phyloP scores from a whole-genome alignment of 2,888 invertebrate species.

The Furcula furcula region DNA sequence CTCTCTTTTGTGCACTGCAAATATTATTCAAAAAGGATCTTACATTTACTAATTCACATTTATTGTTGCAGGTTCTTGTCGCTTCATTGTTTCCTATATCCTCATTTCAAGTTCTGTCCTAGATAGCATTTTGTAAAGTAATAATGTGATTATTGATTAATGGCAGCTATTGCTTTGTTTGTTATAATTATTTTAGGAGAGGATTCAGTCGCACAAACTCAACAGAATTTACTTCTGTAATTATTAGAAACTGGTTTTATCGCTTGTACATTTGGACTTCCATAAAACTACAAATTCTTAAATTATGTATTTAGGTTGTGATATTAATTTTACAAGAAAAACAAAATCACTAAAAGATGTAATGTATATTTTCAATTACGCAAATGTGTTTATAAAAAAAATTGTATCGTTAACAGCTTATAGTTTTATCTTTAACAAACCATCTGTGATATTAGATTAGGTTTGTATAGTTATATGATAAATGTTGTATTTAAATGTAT shows the following conservation, averaged over 20 bases:
- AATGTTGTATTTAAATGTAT: constrained; percentile 54
- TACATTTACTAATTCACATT: too few relatives aligned
- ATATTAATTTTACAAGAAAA: constrained; percentile 35
- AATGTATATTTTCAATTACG: background rate
- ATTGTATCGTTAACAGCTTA: constrained; percentile 22
- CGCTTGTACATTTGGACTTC: constrained; percentile 8
- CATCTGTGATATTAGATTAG: constrained; percentile 72
- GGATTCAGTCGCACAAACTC: too few relatives aligned
- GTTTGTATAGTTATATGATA: constrained; percentile 41
- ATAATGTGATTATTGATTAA: background rate
- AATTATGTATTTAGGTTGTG: constrained; percentile 37
- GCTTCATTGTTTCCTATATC: constrained; percentile 94
- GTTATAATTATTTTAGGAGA: too few relatives aligned
- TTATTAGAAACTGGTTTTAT: too few relatives aligned
- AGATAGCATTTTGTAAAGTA: constrained; percentile 66
- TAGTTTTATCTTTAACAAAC: constrained; percentile 35
- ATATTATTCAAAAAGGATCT: too few relatives aligned
- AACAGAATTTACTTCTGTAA: too few relatives aligned
- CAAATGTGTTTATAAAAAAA: constrained; percentile 25
- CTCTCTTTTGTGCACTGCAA: too few relatives aligned
- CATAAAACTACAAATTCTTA: constrained; percentile 7
- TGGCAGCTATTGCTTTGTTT: background rate
- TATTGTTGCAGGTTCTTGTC: constrained; percentile 90
- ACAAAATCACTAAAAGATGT: background rate
- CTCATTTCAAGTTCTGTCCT: constrained; percentile 91